phyloP scores from a whole-genome alignment of 2,888 invertebrate genomes.

The Endomychus coccineus region DNA sequence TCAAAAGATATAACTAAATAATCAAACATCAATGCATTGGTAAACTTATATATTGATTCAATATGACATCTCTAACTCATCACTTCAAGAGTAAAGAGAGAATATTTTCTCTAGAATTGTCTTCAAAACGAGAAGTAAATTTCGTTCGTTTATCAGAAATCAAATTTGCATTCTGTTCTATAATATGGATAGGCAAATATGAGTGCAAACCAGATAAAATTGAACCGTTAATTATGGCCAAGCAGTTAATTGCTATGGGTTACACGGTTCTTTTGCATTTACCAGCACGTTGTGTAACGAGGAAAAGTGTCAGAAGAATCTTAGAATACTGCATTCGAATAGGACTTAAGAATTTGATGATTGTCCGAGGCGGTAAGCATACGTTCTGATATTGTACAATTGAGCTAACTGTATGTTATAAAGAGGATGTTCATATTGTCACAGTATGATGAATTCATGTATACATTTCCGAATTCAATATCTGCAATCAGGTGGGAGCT shows the following conservation, averaged over 20 bases:
- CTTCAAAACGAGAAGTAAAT: constrained; percentile 3
- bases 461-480: too few relatives aligned
- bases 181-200: constrained; percentile 8
- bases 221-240: constrained; percentile 2
- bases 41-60: too few relatives aligned
- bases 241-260: constrained; percentile 4
- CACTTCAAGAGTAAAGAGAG: too few relatives aligned
- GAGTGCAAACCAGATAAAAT: constrained; percentile 2
- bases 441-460: too few relatives aligned
- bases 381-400: too few relatives aligned
- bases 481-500: too few relatives aligned
- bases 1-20: too few relatives aligned
- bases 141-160: constrained; percentile 2
- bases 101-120: constrained; percentile 9
- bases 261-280: constrained; percentile 8
- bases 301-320: neutral
- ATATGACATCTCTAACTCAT: too few relatives aligned
- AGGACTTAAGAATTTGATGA: constrained; percentile 9
- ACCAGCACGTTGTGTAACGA: constrained; percentile 4
- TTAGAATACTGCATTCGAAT: constrained; percentile 8
- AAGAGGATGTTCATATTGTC: too few relatives aligned
- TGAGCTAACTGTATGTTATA: too few relatives aligned
- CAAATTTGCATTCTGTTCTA: constrained; percentile 7
- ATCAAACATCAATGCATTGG: too few relatives aligned
- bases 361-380: constrained; percentile 10